Evolutionary conservation across 2,113 vertebrate species (phyloP).

Genomic region (Ictalurus punctatus): DNA sequence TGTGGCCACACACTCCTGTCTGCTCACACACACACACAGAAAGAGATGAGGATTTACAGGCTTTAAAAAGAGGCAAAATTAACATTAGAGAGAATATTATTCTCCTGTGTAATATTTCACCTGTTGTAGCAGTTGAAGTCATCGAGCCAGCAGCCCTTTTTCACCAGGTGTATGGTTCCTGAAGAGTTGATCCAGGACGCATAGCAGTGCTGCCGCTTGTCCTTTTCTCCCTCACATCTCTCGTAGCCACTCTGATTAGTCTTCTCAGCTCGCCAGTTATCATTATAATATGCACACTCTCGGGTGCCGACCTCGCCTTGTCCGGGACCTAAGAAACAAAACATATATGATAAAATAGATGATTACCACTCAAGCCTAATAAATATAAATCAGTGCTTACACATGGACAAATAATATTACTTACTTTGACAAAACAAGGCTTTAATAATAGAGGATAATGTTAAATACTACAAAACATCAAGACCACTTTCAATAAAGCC

Average conservation of each 20-base stretch:
- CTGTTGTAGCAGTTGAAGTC: slow-evolving; percentile 99
- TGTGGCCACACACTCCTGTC: slow-evolving; percentile 95
- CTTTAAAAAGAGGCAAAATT: background rate
- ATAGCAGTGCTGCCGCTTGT: slow-evolving; percentile 95
- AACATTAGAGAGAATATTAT: background rate
- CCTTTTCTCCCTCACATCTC: slow-evolving; percentile 92
- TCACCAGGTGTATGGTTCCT: slow-evolving; percentile 92
- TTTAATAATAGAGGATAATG: too few species aligned
- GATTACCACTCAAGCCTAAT: too few species aligned
- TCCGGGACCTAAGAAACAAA: slow-evolving; percentile 78
- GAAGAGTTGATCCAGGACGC: slow-evolving; percentile 98
- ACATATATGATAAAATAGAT: background rate
- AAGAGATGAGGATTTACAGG: background rate
- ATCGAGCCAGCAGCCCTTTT: slow-evolving; percentile 98
- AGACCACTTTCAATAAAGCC: too few species aligned
- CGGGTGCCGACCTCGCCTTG: slow-evolving; percentile 88
- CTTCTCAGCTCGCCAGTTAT: slow-evolving; percentile 93
- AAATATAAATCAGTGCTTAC: too few species aligned
- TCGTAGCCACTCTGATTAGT: slow-evolving; percentile 96
- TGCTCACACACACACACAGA: slow-evolving; percentile 56
- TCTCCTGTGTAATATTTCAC: slow-evolving; percentile 61
- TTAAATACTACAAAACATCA: too few species aligned
- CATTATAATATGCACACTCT: slow-evolving; percentile 95
- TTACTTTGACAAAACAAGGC: too few species aligned
- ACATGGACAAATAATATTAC: too few species aligned